Conservation (phyloP, 1,140 invertebrate species). For the Neotoxoptera formosana region DNA sequence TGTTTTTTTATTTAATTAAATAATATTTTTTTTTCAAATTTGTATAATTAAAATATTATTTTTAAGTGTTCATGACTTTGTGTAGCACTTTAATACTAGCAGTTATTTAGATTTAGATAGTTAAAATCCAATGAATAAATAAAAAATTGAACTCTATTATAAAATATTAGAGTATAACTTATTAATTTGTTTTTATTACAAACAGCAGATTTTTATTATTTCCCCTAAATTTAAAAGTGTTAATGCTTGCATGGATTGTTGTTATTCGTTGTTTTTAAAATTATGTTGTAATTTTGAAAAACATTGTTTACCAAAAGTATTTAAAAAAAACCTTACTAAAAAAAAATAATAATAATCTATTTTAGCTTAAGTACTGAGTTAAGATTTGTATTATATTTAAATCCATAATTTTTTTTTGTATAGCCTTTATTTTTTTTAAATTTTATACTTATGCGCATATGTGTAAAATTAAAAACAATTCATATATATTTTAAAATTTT, state of each 20-base stretch:
- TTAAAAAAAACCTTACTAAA: not conserved
- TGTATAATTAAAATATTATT: slow-evolving; percentile 1
- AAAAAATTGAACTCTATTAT: not conserved
- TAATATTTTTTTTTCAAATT: not conserved
- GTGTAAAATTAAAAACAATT: not conserved
- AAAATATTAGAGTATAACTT: not conserved
- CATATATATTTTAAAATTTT: not conserved
- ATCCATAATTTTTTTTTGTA: not conserved
- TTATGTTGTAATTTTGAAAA: slow-evolving; percentile 10
- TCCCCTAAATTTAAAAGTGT: not conserved
- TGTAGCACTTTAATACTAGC: not conserved
- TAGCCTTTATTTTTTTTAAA: not conserved
- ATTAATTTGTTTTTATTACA: not conserved
- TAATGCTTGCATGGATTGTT: slow-evolving; percentile 12
- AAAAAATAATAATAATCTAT: not conserved
- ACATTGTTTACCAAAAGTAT: slow-evolving; percentile 6
- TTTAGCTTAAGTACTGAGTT: not conserved
- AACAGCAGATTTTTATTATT: not conserved
- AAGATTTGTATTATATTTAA: slow-evolving; percentile 6
- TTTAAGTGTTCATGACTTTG: not conserved
- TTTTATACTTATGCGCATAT: not conserved
- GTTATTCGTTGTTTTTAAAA: not conserved
- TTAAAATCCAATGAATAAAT: not conserved
- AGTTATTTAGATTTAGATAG: not conserved
- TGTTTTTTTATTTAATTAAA: not conserved